Conservation (phyloP, 2,888 invertebrate genomes). For the Allolobophora icterica region DNA sequence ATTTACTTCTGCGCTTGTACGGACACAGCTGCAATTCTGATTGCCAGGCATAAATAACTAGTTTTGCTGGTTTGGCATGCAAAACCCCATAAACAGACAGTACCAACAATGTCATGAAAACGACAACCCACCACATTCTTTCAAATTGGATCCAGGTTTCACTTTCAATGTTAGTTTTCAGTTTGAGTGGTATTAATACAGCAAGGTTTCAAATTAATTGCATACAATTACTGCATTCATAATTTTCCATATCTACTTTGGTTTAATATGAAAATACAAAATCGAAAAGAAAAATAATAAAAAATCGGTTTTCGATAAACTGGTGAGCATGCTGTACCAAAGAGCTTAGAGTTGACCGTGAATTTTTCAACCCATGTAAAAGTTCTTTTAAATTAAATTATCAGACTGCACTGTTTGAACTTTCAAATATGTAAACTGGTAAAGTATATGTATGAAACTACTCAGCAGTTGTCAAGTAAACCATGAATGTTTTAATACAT, state of each 20-base stretch:
- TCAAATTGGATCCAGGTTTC: background rate
- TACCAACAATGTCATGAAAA: no score
- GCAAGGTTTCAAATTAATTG: background rate
- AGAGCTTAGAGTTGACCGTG: background rate
- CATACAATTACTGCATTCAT: background rate
- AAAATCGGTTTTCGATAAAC: no score
- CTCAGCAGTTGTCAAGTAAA: slow-evolving; percentile 2
- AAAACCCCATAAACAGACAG: no score
- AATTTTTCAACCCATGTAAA: background rate
- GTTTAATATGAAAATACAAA: background rate
- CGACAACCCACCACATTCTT: background rate
- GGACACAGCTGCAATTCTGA: no score
- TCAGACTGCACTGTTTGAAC: background rate
- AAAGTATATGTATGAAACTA: background rate
- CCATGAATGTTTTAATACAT: background rate
- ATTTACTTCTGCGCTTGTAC: no score
- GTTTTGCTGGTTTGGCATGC: no score
- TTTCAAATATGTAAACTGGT: background rate
- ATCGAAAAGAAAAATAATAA: background rate
- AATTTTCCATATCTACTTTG: background rate
- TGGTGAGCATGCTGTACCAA: background rate
- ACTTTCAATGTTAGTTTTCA: background rate
- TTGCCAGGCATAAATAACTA: no score
- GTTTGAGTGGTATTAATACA: background rate
- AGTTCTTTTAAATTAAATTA: no score